A percentile compares a stretch with the other conserved stretches of the same genome.
Conservation (phyloP, 1,140 invertebrate species). For the Achatina immaculata region DNA sequence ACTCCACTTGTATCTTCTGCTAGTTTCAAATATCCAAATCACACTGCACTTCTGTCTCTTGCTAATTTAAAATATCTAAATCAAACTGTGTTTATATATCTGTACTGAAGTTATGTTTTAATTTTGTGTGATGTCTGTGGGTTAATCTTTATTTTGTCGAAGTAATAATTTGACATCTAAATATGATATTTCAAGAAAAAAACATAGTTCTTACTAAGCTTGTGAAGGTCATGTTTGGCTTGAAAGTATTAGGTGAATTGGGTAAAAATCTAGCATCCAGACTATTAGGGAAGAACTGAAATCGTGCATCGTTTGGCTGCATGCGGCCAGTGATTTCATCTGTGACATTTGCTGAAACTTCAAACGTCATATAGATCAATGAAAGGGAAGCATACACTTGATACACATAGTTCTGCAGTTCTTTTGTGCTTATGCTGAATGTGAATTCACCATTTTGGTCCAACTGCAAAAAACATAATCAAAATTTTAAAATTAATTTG, state of each 20-base stretch:
- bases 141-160: neutral
- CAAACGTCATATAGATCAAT: neutral
- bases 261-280: neutral
- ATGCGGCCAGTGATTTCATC: neutral
- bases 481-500: neutral
- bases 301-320: neutral
- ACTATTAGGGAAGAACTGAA: neutral
- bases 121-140: too few relatives aligned
- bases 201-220: conserved; percentile 2
- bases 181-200: neutral
- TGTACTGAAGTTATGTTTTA: too few relatives aligned
- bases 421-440: neutral
- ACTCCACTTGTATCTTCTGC: too few relatives aligned
- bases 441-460: conserved; percentile 16
- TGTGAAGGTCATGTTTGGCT: conserved; percentile 6
- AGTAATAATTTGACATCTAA: neutral
- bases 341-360: conserved; percentile 22
- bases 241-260: neutral
- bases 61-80: too few relatives aligned
- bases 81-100: too few relatives aligned
- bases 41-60: too few relatives aligned
- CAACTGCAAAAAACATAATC: neutral
- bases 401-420: neutral
- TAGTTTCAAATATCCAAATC: too few relatives aligned
- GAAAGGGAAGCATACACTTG: too few relatives aligned